Evolutionary conservation across 64 coral and sea anemone species (phyloP).

Genomic region (Orbicella faveolata): DNA sequence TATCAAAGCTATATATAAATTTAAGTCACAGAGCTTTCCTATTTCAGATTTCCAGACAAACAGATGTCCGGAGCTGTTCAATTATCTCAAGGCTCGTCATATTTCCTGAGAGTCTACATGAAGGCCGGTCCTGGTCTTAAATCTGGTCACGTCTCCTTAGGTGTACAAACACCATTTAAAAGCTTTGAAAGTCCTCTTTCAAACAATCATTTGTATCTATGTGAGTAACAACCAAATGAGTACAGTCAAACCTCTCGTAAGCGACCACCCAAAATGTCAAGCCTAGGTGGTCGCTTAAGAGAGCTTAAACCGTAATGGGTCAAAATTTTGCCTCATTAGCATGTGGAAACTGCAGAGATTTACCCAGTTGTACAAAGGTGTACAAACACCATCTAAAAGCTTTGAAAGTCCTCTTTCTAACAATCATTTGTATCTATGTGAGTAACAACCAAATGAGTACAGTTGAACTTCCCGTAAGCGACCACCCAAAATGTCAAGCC

Average conservation of each 20-base stretch:
- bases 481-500: too few relatives aligned
- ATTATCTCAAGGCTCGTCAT: neutral
- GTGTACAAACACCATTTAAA: neutral
- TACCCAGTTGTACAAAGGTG: neutral
- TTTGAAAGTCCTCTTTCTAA: neutral
- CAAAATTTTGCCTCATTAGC: too few relatives aligned
- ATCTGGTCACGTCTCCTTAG: neutral
- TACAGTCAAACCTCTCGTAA: too few relatives aligned
- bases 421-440: neutral
- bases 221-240: neutral
- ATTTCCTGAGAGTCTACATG: conserved; percentile 1
- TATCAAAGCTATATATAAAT: too few relatives aligned
- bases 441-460: neutral
- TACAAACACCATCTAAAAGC: neutral
- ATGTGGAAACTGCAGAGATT: too few relatives aligned
- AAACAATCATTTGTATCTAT: neutral
- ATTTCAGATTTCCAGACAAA: neutral
- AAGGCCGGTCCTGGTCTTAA: neutral
- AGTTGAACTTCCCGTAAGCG: too few relatives aligned
- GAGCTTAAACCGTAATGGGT: too few relatives aligned
- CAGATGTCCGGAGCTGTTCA: neutral
- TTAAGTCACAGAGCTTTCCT: neutral
- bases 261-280: too few relatives aligned
- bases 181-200: neutral
- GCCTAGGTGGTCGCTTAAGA: too few relatives aligned